These are phyloP conservation scores for Danaus chrysippus DNA, from an alignment of 2,888 invertebrate species.

Conservation along the genomic window DNA sequence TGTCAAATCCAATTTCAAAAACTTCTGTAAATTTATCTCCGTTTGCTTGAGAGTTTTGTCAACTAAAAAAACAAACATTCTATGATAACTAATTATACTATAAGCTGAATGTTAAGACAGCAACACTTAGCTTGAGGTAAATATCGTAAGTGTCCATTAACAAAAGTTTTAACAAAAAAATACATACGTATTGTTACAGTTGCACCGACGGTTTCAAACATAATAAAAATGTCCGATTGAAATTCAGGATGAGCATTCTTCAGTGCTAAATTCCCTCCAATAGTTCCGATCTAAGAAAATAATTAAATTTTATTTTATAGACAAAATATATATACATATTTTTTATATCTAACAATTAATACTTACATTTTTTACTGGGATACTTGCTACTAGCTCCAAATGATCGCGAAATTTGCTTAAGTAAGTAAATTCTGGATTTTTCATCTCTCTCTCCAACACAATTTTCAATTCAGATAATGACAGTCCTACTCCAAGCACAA, in stretches of 20 bases:
- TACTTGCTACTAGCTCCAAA: conserved; percentile 83
- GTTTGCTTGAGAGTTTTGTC: conserved; percentile 39
- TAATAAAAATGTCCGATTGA: conserved; percentile 85
- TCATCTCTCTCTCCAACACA: conserved; percentile 56
- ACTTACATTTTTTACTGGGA: conserved; percentile 86
- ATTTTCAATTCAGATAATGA: conserved; percentile 77
- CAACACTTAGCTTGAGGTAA: no score
- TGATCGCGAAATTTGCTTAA: conserved; percentile 79
- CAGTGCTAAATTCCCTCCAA: conserved; percentile 84
- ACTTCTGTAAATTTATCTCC: conserved; percentile 51
- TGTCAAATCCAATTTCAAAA: conserved; percentile 59
- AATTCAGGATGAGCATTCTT: conserved; percentile 84
- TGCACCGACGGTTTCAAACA: conserved; percentile 81
- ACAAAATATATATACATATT: background rate
- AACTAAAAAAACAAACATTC: conserved; percentile 42
- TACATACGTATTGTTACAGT: conserved; percentile 68
- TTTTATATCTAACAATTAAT: background rate
- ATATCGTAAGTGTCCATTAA: no score
- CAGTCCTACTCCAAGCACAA: conserved; percentile 80
- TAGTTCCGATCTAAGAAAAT: conserved; percentile 79
- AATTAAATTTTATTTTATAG: conserved; percentile 10
- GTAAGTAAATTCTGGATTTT: conserved; percentile 77
- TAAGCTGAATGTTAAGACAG: conserved; percentile 1
- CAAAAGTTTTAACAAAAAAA: background rate
- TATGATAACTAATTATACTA: background rate